Evolutionary conservation across 2,888 invertebrate genomes (phyloP).

Genomic region (Dynastes tityus): DNA sequence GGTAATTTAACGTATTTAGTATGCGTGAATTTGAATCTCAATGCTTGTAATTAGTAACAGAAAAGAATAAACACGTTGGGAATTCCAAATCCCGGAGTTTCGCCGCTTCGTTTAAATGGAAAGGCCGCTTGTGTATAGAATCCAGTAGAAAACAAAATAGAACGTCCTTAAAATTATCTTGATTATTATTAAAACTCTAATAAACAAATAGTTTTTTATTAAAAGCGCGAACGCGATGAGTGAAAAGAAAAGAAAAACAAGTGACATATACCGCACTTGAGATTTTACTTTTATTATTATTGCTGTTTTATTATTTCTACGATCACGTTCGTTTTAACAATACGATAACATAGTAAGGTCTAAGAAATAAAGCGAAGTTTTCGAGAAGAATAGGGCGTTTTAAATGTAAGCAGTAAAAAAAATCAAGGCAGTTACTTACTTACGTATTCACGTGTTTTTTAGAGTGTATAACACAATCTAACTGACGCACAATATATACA

Average conservation of each 20-base stretch:
- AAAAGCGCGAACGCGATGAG: neutral
- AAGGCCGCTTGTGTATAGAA: neutral
- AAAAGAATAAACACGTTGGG: neutral
- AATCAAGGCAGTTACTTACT: constrained; percentile 19
- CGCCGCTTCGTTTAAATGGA: constrained; percentile 9
- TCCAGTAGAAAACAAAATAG: neutral
- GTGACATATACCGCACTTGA: neutral
- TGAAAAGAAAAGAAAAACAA: neutral
- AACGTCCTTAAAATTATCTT: neutral
- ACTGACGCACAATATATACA: constrained; percentile 50
- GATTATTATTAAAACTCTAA: too few relatives aligned
- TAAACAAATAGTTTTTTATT: neutral
- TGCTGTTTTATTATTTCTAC: neutral
- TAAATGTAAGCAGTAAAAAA: neutral
- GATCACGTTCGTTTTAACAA: too few relatives aligned
- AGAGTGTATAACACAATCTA: constrained; percentile 33
- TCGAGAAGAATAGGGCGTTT: neutral
- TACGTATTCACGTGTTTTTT: constrained; percentile 38
- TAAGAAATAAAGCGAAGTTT: neutral
- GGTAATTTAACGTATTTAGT: neutral
- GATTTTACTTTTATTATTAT: neutral
- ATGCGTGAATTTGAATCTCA: neutral
- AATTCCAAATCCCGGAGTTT: constrained; percentile 20
- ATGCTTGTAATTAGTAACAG: neutral
- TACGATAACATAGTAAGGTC: neutral